These are phyloP conservation scores for Anthopleura xanthogrammica DNA, from an alignment of 92 coral and sea anemone species.

Conservation along the genomic window DNA sequence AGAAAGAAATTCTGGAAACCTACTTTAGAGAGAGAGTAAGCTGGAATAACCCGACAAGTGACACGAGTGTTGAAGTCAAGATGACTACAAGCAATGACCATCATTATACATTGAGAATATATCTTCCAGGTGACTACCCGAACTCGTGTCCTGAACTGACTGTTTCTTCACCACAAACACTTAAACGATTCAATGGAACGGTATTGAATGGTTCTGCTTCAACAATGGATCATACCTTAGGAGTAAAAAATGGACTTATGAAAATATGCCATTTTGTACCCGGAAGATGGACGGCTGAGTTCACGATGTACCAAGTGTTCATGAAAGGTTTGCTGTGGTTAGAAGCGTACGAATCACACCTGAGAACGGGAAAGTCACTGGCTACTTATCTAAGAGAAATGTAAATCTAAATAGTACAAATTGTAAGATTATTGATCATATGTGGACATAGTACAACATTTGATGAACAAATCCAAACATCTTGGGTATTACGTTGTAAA, in stretches of 20 bases:
- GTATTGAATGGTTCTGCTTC: conserved; percentile 16
- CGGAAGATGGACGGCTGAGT: conserved; percentile 52
- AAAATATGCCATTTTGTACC: conserved; percentile 44
- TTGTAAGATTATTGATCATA: neutral
- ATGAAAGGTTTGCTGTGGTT: conserved; percentile 88
- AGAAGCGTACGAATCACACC: conserved; percentile 83
- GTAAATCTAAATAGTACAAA: conserved; percentile 1
- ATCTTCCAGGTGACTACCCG: conserved; percentile 68
- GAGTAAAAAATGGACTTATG: conserved; percentile 35
- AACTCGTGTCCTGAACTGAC: conserved; percentile 64
- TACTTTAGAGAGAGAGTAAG: conserved; percentile 60
- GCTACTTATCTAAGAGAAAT: conserved; percentile 51
- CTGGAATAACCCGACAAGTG: conserved; percentile 64
- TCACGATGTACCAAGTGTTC: conserved; percentile 62
- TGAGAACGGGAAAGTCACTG: conserved; percentile 58
- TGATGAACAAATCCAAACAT: neutral
- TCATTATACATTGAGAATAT: conserved; percentile 61
- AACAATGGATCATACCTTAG: conserved; percentile 35
- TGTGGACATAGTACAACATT: neutral
- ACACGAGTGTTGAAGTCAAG: conserved; percentile 59
- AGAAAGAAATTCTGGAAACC: conserved; percentile 53
- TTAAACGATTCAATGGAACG: conserved; percentile 28
- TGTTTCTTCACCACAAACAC: conserved; percentile 53
- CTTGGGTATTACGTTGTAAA: neutral
- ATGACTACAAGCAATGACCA: conserved; percentile 47